Evolutionary conservation across 2,888 invertebrate species (phyloP), one percentile per base, ranked within the genome.

Genomic region (Biston stratarius): DNA sequence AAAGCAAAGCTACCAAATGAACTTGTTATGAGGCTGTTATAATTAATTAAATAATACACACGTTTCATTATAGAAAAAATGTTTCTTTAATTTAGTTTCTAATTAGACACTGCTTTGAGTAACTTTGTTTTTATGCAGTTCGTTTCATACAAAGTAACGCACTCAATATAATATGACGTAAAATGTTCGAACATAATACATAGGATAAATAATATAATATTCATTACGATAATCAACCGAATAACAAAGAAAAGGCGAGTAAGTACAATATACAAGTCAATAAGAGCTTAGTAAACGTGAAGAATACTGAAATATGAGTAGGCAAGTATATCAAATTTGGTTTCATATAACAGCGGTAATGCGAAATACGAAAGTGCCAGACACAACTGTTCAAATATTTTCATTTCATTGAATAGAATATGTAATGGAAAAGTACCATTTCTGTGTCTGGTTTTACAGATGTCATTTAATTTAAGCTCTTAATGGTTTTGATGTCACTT

Each of bases 381-480:
- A 55, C 49, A 42, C 69, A 70, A n/a, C 66, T 72, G 70, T 61
- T 24, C 36, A 68, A 70, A 72, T 70, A 66, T 66, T 64, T 40
- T 61, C 49, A 64, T 61, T 48, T 8, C 12, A n/a, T 24, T 70
- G 60, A 59, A 66, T 61, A 55, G 8, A 64, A 47, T 24, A 24
- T 49, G 61, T 56, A 15, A 58, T 67, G 58, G 61, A 67, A 67
- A 67, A 67, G 57, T 66, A 49, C 40, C 5, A 55, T 42, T 44
- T 60, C 8, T 33, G 38, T 42, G 42, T 42, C 11, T 42, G 11
- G 42, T 8, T 10, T 42, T 42, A 42, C 42, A 42, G 11, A 42
- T 42, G 42, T 5, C 42, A 10, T 42, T 42, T 10, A 42, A 42
- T 10, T 10, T 42, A 11, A 42, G 10, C 40, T 40, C 42, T 11